Percentiles rank a stretch among this genome's conserved stretches.
phyloP scores from a whole-genome alignment of 1,140 invertebrate genomes.

The Halictus rubicundus region DNA sequence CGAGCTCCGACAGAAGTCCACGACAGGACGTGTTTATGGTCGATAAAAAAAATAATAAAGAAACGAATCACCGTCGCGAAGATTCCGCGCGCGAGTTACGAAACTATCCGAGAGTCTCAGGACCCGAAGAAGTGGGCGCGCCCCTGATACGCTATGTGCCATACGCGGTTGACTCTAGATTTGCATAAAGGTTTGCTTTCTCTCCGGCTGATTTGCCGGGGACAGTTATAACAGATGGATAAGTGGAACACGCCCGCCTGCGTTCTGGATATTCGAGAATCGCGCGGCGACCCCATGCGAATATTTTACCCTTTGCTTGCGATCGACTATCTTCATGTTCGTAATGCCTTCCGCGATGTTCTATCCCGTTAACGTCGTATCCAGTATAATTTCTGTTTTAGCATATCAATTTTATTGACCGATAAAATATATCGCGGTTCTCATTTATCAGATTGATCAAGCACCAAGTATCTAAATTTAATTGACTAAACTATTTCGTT shows the following conservation, averaged over 20 bases:
- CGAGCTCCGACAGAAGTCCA: not conserved
- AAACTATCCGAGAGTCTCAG: not conserved
- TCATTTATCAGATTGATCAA: no score
- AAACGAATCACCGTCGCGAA: not conserved
- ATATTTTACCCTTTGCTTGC: no score
- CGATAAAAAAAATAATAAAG: not conserved
- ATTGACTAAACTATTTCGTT: no score
- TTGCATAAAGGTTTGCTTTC: conserved; percentile 46
- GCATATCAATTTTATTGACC: no score
- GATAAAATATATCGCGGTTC: no score
- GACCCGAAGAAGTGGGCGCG: not conserved
- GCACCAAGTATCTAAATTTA: no score
- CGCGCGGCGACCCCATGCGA: no score
- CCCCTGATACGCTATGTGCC: conserved; percentile 24
- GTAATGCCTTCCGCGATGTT: no score
- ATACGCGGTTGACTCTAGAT: conserved; percentile 6
- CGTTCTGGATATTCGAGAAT: not conserved
- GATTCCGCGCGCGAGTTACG: not conserved
- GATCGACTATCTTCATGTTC: no score
- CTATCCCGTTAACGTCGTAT: no score
- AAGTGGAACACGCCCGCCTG: no score
- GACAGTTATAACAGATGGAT: not conserved
- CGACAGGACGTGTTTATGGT: not conserved
- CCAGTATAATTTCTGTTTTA: no score
- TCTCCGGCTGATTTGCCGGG: conserved; percentile 13